Base-by-base conservation (phyloP, 2,113 vertebrate species). In the Montifringilla adamsi region DNA sequence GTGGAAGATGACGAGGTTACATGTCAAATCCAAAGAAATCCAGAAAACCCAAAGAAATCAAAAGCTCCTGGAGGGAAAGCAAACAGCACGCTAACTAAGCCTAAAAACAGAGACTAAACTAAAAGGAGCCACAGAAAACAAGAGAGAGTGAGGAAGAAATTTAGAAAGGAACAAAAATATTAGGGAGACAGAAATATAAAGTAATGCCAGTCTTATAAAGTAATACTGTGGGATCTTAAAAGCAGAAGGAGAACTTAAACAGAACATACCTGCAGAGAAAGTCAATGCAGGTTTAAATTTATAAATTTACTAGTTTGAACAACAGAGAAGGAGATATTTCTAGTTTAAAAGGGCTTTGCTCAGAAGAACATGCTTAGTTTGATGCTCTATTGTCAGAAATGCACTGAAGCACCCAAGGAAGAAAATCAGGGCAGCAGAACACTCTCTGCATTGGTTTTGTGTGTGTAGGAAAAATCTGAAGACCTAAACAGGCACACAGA, bases 401-500 rank as follows among this genome's bases (percentile, higher is more conserved):
- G 31, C 27, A 63, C 21, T 27, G 43, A 58, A 62, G 43, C 7
- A 11, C 9, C 39, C 16, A 13, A 60, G 56, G 19, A 50, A 77
- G 33, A 70, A 77, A 84, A 74, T 4, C 4, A 22, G 23, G 28
- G 43, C 52, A 75, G 31, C 0, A 0, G 37, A 91, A 82, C 28
- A 11, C 16, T 10, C 33, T 39, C 73, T 67, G n/a, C 4, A 2
- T 4, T 50, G 27, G 5, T 8, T 55, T 37, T 79, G 27, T 18
- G n/a, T 1, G 9, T 3, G 16, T 0, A 72, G 33, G 31, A 30
- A 62, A 76, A 66, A 67, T 6, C 0, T 43, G 59, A 83, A 66
- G 70, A 67, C 52, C 60, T 72, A 5, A 47, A 73, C 21, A 60
- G 37, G 66, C 23, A 35, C 15, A 18, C 0, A 26, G 35, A 55